Evolutionary conservation across 1,140 invertebrate species (phyloP), one percentile per base, ranked within the genome.

Genomic region (Pomacea maculata): DNA sequence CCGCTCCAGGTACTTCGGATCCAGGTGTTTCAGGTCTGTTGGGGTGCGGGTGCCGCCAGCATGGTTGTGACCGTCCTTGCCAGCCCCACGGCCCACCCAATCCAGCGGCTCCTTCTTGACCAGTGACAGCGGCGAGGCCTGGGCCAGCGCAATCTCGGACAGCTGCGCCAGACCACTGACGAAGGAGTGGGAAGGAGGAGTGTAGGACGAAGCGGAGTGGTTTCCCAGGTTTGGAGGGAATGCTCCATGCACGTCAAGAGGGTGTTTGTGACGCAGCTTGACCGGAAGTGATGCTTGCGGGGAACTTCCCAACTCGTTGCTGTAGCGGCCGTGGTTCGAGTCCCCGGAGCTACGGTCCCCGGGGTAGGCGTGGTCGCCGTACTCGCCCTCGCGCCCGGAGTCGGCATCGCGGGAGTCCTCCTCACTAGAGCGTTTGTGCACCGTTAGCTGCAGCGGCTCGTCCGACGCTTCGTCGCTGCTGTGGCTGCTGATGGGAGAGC

Each of bases 1-100:
- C 87, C 87, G 77, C 81, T 90, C 89, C 8, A 86, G 83, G 83
- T 90, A 90, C 76, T 87, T 90, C 6, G 86, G 88, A 81, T 84
- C 86, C 70, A 77, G 80, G 63, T 82, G 78, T 68, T 86, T 85
- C 11, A 78, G 81, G 61, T 85, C 83, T 11, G 21, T 55, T 2
- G 75, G 72, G 11, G 7, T 68, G 34, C 75, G 25, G 21, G 57
- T 75, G 55, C 21, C 67, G 5, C 19, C 67, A 19, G 10, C 73
- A 19, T 8, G 19, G 11, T 12, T 45, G 34, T 45, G 34, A 45
- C 57, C 34, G 63, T 34, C 34, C 55, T 54, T 14, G 55, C 67
- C 61, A 45, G 77, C 8, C 12, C 64, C 72, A 10, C 34, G 19
- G 15, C 75, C 76, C 34, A 63, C 12, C 61, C 57, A 57, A 9